Base-by-base conservation (phyloP, 23 tunicate species). In the Styela clava region DNA sequence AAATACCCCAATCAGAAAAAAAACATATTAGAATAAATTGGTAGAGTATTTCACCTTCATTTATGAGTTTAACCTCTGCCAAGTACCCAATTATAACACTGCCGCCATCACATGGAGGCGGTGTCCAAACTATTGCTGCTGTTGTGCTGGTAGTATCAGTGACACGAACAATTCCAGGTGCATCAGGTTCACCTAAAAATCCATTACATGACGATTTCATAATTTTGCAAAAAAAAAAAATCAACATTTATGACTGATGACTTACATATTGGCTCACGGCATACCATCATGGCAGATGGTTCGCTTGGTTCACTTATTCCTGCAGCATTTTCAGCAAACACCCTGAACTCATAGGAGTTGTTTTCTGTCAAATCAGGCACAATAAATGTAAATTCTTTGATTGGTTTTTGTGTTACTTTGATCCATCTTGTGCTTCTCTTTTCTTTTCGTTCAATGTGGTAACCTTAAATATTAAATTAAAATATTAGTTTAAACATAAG, bases 311-410 rank as follows among this genome's bases (percentile, higher is more conserved):
- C 52, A 51, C 79, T 63, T 3, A 68, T 12, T 3, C 92, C 92
- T 32, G 85, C 88, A 16, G 74, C 63, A 61, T 87, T 87, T 61
- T 87, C 91, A 27, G 91, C 91, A 52, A 35, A 70, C 16, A 83
- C 88, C 2, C 91, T 31, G 80, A 87, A 87, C 34, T 87, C 91
- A 71, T 87, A 87, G 7, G 62, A 28, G 81, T 82, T 82, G 32
- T 79, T 79, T 63, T 85, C 74, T 21, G 33, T 25, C 26, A 85
- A 34, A 34, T 27, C 83, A 23, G 76, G 3, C 21, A 2, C 34
- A 2, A 24, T 31, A 64, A 5, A 85, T 63, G 23, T 19, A 18
- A 85, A 86, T 16, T 85, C 88, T 1, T 69, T 28, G 0, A 79
- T 64, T 25, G 64, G 76, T 22, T 78, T 24, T 79, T 62, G 81